Conservation (phyloP, 2,888 invertebrate genomes). For the Myathropa florea region DNA sequence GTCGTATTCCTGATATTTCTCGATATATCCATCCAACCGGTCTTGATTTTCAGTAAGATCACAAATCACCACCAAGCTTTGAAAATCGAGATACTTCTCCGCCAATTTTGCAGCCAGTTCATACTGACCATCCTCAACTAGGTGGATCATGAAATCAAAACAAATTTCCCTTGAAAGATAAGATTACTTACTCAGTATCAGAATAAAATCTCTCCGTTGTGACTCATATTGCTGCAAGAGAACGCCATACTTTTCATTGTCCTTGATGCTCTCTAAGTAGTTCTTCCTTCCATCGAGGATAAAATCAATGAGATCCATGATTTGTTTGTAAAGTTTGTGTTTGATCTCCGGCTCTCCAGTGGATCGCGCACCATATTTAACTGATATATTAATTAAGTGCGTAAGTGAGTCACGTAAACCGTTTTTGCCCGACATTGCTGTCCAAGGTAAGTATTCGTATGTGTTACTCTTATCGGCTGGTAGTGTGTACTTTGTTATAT, state of each 20-base stretch:
- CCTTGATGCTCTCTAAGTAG: conserved; percentile 86
- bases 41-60: conserved; percentile 87
- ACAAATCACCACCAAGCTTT: conserved; percentile 90
- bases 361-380: conserved; percentile 79
- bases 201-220: conserved; percentile 85
- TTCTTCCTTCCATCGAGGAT: conserved; percentile 87
- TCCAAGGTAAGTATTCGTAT: conserved; percentile 89
- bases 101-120: conserved; percentile 92
- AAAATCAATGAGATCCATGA: conserved; percentile 86
- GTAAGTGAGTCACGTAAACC: conserved; percentile 82
- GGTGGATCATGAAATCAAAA: not conserved
- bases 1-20: conserved; percentile 84
- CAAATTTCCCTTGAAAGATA: not conserved
- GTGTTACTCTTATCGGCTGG: conserved; percentile 77
- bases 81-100: conserved; percentile 95
- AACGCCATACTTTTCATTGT: conserved; percentile 83
- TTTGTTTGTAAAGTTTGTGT: conserved; percentile 85
- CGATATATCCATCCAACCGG: conserved; percentile 87
- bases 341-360: conserved; percentile 78
- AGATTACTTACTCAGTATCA: conserved; percentile 83
- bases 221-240: conserved; percentile 85
- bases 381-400: conserved; percentile 79
- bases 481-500: conserved; percentile 82
- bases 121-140: conserved; percentile 88
- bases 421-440: conserved; percentile 84